phyloP scores from a whole-genome alignment of 2,113 vertebrate species.

The Glaucidium brasilianum region DNA sequence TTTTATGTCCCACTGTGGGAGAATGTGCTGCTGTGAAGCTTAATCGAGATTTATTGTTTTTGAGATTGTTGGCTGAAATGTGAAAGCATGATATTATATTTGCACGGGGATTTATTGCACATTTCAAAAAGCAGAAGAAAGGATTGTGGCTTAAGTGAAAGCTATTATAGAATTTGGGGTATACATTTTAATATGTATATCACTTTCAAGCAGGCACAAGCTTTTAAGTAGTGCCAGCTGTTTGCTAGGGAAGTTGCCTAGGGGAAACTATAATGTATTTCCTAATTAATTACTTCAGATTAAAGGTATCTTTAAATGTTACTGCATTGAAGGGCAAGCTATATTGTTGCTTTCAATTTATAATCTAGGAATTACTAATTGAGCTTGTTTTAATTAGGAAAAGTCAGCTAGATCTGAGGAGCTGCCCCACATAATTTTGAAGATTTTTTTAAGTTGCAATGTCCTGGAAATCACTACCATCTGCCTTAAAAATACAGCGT shows the following conservation, averaged over 20 bases:
- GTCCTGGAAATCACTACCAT: neutral
- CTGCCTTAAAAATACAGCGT: neutral
- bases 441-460: neutral
- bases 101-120: constrained; percentile 1
- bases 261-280: neutral
- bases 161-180: neutral
- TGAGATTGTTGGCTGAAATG: neutral
- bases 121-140: neutral
- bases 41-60: neutral
- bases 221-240: neutral
- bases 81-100: neutral
- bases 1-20: neutral
- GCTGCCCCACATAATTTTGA: neutral
- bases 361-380: constrained; percentile 2
- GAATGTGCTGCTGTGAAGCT: neutral
- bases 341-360: neutral
- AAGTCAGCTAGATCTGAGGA: neutral
- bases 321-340: neutral
- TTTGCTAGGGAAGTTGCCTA: neutral
- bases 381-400: constrained; percentile 42
- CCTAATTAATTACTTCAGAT: constrained; percentile 27
- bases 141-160: neutral
- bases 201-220: neutral
- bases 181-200: neutral
- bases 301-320: constrained; percentile 22